Evolutionary conservation across 2,888 invertebrate genomes (phyloP), one percentile per base, ranked within the genome.

Genomic region (Hipparchia sbordonii): DNA sequence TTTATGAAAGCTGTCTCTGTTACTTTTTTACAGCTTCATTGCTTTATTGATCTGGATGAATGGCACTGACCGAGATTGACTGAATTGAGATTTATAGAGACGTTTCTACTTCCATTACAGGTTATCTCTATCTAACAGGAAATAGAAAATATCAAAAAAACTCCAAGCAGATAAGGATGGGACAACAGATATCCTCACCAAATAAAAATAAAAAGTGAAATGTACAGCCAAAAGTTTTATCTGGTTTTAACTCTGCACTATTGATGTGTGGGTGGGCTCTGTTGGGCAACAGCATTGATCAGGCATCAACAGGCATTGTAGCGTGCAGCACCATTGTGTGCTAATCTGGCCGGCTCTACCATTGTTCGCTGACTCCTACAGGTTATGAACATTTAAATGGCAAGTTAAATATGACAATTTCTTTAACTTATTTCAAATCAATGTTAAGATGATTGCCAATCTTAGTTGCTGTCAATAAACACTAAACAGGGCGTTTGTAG

Each of bases 281-380:
- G 63, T 51, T 51, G 0, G 12, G 56, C 61, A 45, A 33, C 69
- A 66, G 51, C 74, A 78, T 76, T 77, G 78, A 77, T 69, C 65
- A 66, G 59, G 56, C 72, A 71, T 46, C 63, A 33, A 33, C 65
- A 65, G 46, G 46, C 62, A 68, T 72, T 69, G 65, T 72, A 4
- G 39, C 39, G 5, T 65, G 69, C n/a, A 59, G 62, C 62, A 65
- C 77, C 72, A 81, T 81, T 81, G 80, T 81, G 77, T 81, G 78
- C 71, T 73, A 77, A 79, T 79, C 70, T 67, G 76, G 46, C n/a
- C 51, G 4, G 33, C 56, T 52, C 56, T 45, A 12, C 39, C 70
- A 62, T 54, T 74, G 56, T 63, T 60, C 8, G 23, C 33, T 10
- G 3, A 52, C 52, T 12, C 46, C 12, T 39, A 10, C 9, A 45